A percentile compares a stretch with the other conserved stretches of the same genome.
Evolutionary conservation across 64 coral and sea anemone genomes (phyloP).

Genomic region (Platygyra sinensis): DNA sequence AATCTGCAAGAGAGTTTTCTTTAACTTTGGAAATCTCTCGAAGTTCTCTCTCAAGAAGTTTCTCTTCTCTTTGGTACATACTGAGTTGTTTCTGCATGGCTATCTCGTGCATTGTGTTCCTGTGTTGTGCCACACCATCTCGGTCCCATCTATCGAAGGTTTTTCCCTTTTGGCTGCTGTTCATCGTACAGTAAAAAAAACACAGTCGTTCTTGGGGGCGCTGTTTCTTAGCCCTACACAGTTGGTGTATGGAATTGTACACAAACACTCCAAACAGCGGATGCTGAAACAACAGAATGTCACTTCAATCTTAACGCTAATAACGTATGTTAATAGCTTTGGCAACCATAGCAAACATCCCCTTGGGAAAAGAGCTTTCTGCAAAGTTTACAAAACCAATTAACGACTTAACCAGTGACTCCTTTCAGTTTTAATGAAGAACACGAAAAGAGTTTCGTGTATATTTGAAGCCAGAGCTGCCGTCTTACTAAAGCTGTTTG

Average conservation of each 20-base stretch:
- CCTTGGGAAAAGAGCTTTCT: neutral
- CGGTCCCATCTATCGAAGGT: slow-evolving; percentile 24
- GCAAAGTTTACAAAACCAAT: slow-evolving; percentile 37
- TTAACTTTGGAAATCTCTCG: slow-evolving; percentile 91
- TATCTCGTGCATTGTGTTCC: slow-evolving; percentile 83
- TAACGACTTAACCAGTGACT: neutral
- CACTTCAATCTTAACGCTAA: neutral
- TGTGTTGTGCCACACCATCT: slow-evolving; percentile 69
- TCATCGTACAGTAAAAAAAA: neutral
- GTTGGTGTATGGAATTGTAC: neutral
- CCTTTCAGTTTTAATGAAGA: slow-evolving; percentile 1
- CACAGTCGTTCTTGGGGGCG: neutral
- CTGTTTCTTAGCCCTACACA: neutral
- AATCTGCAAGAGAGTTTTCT: slow-evolving; percentile 78
- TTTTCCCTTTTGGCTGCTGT: slow-evolving; percentile 37
- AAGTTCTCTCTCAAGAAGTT: slow-evolving; percentile 74
- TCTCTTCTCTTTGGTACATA: slow-evolving; percentile 80
- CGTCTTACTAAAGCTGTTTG: neutral
- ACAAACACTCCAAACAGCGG: neutral
- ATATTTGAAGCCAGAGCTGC: neutral
- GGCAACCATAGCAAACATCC: slow-evolving; percentile 33
- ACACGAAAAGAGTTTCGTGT: neutral
- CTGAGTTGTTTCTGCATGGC: slow-evolving; percentile 83
- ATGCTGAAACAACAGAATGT: neutral
- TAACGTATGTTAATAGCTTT: slow-evolving; percentile 25